Base-by-base conservation (phyloP, 2,888 invertebrate genomes). In the Agrilus mali region DNA sequence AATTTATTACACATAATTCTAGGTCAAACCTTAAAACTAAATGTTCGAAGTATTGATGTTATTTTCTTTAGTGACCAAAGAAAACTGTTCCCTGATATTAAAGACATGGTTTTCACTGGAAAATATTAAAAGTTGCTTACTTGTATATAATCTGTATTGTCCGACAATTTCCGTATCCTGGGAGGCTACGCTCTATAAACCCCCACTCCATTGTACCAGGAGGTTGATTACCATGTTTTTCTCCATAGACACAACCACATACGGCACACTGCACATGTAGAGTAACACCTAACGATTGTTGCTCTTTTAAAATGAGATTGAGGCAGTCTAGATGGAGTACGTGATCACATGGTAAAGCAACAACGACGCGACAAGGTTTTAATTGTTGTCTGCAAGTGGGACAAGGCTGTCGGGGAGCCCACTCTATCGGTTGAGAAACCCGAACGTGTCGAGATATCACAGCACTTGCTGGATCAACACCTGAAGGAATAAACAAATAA, bases 121-220 rank as follows among this genome's bases (percentile, higher is more conserved):
- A 38, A 14, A 41, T 40, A 33, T 37, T 31, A 20, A 10, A 41
- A 41, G 42, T 38, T 34, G 67, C 77, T 72, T 64, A 86, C 80
- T 82, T 80, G 62, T 87, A 88, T 40, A 81, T 81, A 60, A 93
- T 86, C 62, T 86, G 82, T 57, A 92, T 86, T 33, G 87, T 86
- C 55, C 80, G 73, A 54, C 71, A 74, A 55, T 74, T 74, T 42
- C 73, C 70, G 60, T 78, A 77, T 1, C 86, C 83, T 42, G 88
- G 82, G 57, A 87, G 62, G 47, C 77, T 71, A 50, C 77, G 72
- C 48, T 78, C 77, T 50, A 83, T 74, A 48, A 82, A 70, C 40
- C 78, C 76, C 85, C 86, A 86, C 54, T 85, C 82, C 87, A 88
- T 87, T 50, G 78, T 78, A 45, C 87, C 87, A 17, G 78, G 73